Evolutionary conservation across 2,797 vertebrate species (phyloP), one percentile per base, ranked within the genome.

Genomic region (Falco cherrug): DNA sequence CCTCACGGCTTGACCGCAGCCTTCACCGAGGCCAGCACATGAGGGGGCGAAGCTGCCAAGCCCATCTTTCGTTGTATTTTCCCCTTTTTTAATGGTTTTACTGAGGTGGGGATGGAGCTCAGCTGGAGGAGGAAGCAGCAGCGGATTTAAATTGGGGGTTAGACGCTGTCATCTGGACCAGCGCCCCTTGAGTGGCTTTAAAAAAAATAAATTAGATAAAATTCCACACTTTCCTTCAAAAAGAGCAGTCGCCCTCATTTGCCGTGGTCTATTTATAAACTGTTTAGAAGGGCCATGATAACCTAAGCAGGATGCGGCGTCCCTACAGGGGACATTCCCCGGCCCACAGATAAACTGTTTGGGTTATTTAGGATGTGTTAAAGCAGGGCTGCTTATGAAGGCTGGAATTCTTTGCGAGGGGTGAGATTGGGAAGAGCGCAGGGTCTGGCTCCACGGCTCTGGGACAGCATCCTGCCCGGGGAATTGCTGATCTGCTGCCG

Each of bases 251-350:
- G 3, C 26, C 59, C 21, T 48, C 68, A 0, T 70, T 82, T 57
- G 91, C 90, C 89, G 96, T 87, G 84, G 48, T 47, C 84, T 95
- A 87, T 94, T 90, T 94, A 95, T 94, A 96, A 92, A 96, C 81
- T 96, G 95, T 96, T 96, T 96, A 86, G 75, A 93, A 89, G 91
- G 78, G 68, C 64, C 81, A 79, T 0, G 25, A 60, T 74, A 68
- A 85, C 57, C 60, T 78, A 53, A 88, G 95, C 95, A 95, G 96
- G 96, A 95, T 71, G 93, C 60, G 39, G 61, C 1, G 28, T 74
- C 71, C 51, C n/a, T 51, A 19, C 16, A 4, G 43, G 82, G 84
- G 88, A 75, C 21, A 5, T 65, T 96, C 63, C 84, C 47, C 4
- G 4, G 71, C 68, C 77, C 68, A 28, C 4, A 9, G 45, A 92